Percentiles rank a stretch among this genome's conserved stretches.
Conservation (phyloP, 1,140 invertebrate species). For the Octopus bimaculoides region DNA sequence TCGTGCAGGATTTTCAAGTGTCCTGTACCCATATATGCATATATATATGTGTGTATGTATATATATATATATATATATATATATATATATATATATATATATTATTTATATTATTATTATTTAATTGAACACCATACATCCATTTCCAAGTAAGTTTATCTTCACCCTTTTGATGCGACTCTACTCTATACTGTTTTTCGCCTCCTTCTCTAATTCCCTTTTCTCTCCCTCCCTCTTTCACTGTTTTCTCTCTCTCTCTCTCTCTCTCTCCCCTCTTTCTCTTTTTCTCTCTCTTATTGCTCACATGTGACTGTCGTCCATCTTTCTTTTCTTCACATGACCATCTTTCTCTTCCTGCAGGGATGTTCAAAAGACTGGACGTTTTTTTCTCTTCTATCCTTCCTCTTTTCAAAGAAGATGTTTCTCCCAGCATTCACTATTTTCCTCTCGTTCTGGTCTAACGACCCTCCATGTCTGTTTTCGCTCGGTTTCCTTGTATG, state of each 20-base stretch:
- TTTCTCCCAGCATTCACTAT: no score
- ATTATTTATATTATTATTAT: background rate
- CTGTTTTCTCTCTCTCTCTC: background rate
- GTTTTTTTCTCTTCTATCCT: background rate
- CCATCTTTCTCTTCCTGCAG: background rate
- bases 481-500: no score
- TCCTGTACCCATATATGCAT: background rate
- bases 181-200: background rate
- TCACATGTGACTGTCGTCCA: background rate
- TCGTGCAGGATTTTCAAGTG: no score
- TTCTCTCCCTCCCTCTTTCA: background rate
- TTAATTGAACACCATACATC: background rate
- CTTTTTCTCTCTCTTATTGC: background rate
- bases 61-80: background rate
- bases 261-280: slow-evolving; percentile 14
- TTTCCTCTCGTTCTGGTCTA: no score
- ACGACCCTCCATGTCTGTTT: no score
- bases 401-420: background rate
- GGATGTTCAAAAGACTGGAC: background rate
- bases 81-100: background rate
- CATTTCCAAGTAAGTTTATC: background rate
- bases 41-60: background rate
- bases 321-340: background rate
- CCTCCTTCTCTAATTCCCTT: slow-evolving; percentile 5
- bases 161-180: background rate